Conservation (phyloP, 2,888 invertebrate genomes). For the Hemistola chrysoprasaria region DNA sequence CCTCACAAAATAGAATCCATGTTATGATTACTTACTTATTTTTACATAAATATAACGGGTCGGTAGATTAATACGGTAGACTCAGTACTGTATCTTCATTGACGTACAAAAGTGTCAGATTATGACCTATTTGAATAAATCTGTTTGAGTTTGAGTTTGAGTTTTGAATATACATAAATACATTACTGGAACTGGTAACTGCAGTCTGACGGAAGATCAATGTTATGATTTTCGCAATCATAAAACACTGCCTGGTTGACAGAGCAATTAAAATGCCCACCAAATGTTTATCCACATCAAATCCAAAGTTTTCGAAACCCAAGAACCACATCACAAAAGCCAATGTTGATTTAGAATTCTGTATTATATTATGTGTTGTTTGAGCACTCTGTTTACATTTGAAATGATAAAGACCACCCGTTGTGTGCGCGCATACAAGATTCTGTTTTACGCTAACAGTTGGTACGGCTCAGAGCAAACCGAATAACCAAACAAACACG, state of each 20-base stretch:
- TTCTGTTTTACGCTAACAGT: conserved; percentile 44
- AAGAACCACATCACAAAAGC: conserved; percentile 31
- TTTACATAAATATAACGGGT: too few relatives aligned
- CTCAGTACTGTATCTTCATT: too few relatives aligned
- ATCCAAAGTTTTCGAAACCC: conserved; percentile 25
- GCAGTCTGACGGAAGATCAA: too few relatives aligned
- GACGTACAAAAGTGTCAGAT: too few relatives aligned
- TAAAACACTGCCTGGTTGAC: conserved; percentile 4
- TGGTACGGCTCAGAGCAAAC: conserved; percentile 73
- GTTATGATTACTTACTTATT: too few relatives aligned
- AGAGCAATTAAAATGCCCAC: conserved; percentile 17
- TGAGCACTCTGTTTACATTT: conserved; percentile 66
- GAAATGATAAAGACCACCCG: conserved; percentile 81
- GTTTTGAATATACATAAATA: too few relatives aligned
- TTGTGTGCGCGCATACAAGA: conserved; percentile 23
- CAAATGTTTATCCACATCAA: conserved; percentile 20
- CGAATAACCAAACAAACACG: conserved; percentile 67
- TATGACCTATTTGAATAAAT: too few relatives aligned
- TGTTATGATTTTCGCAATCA: conserved; percentile 11
- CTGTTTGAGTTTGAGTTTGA: too few relatives aligned
- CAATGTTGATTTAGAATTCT: conserved; percentile 65
- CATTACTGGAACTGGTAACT: too few relatives aligned
- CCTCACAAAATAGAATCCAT: too few relatives aligned
- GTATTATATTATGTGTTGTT: conserved; percentile 70
- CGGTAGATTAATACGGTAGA: too few relatives aligned